These are phyloP conservation scores for Potamarius usumacintae DNA, from an alignment of 2,113 vertebrate genomes.

Conservation along the genomic window DNA sequence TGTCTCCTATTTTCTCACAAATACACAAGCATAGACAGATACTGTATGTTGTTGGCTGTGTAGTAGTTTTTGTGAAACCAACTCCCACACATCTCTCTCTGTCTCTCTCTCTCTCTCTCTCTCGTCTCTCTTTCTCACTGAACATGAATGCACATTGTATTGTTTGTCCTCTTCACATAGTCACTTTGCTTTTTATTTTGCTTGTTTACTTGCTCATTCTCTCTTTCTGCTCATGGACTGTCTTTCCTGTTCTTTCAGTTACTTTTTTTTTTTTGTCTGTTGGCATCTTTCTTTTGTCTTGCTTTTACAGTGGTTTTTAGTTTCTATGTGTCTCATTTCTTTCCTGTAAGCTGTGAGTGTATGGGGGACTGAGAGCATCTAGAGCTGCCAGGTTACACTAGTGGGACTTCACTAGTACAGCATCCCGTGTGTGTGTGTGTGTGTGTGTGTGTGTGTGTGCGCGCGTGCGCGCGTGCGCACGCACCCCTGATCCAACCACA, in stretches of 20 bases:
- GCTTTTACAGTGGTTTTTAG: background rate
- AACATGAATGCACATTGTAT: background rate
- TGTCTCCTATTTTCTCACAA: background rate
- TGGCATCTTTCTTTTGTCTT: background rate
- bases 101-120: conserved; percentile 15
- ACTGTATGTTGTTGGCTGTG: background rate
- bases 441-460: conserved; percentile 33
- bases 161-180: background rate
- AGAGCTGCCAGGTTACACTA: conserved; percentile 9
- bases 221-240: background rate
- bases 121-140: background rate
- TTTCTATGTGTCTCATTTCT: background rate
- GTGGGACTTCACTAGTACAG: background rate
- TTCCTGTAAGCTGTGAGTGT: conserved; percentile 12
- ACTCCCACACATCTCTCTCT: background rate
- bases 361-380: background rate
- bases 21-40: no score
- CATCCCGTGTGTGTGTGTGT: conserved; percentile 20
- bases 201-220: background rate
- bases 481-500: conserved; percentile 11
- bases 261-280: background rate
- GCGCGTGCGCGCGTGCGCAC: conserved; percentile 9
- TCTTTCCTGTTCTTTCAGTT: background rate
- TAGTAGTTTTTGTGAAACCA: background rate
- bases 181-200: background rate